phyloP scores from a whole-genome alignment of 2,888 invertebrate genomes.

The Papilio elwesi region DNA sequence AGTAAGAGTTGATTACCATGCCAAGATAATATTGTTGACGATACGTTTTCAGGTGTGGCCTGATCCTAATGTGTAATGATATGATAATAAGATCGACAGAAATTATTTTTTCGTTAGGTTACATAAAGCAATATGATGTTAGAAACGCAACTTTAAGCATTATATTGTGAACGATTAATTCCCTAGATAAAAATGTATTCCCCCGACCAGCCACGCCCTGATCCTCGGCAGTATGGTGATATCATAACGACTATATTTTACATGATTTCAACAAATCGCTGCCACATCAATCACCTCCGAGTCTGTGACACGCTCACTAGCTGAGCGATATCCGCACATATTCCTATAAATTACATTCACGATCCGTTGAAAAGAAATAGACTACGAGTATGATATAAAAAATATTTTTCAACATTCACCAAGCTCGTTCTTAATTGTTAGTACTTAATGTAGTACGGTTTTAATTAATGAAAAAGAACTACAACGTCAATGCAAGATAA shows the following conservation, averaged over 20 bases:
- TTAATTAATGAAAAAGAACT: constrained; percentile 38
- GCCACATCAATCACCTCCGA: constrained; percentile 46
- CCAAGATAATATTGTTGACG: background rate
- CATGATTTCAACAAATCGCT: constrained; percentile 46
- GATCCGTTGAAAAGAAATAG: constrained; percentile 13
- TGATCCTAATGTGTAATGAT: too few relatives aligned
- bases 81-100: too few relatives aligned
- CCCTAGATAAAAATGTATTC: background rate
- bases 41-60: too few relatives aligned
- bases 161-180: too few relatives aligned
- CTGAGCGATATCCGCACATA: constrained; percentile 21
- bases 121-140: too few relatives aligned
- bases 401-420: constrained; percentile 25
- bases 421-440: constrained; percentile 37
- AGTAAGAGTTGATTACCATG: background rate
- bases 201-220: constrained; percentile 15
- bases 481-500: constrained; percentile 26
- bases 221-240: constrained; percentile 34
- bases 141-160: too few relatives aligned
- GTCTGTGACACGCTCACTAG: constrained; percentile 41
- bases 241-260: constrained; percentile 46
- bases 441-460: constrained; percentile 37
- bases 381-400: constrained; percentile 36
- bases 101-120: too few relatives aligned
- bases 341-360: constrained; percentile 7